A percentile compares a stretch with the other conserved stretches of the same genome.
These are phyloP conservation scores for Crotalus viridis DNA, from an alignment of 2,113 vertebrate species.

Conservation along the genomic window DNA sequence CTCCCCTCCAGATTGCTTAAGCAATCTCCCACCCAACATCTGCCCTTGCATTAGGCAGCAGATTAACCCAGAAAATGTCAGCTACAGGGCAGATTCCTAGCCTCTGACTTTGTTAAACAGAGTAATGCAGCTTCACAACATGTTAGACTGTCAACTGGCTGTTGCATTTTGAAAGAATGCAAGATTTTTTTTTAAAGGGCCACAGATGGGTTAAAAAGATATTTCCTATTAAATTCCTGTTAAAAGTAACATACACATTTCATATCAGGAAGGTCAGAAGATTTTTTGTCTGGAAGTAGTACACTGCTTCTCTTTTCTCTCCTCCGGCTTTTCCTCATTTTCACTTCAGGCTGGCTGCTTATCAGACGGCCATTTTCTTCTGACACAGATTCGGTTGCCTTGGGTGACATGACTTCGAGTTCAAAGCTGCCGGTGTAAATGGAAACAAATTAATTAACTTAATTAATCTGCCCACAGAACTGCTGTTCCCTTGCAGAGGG, in stretches of 20 bases:
- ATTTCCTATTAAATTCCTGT: background rate
- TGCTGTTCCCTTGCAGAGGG: conserved; percentile 28
- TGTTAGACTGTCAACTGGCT: background rate
- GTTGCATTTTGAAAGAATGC: background rate
- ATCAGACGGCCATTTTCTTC: conserved; percentile 67
- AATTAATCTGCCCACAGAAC: conserved; percentile 36
- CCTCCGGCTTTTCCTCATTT: conserved; percentile 86
- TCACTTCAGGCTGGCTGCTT: conserved; percentile 84
- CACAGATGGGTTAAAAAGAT: background rate
- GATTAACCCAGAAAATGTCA: background rate
- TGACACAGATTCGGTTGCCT: conserved; percentile 73
- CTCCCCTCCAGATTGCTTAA: conserved; percentile 28
- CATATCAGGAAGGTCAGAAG: conserved; percentile 64
- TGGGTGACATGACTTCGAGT: conserved; percentile 65
- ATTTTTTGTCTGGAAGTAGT: conserved; percentile 87
- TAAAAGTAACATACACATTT: conserved; percentile 68
- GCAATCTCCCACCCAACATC: conserved; percentile 24
- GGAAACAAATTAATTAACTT: conserved; percentile 20
- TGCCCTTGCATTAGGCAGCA: conserved; percentile 2
- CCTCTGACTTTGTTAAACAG: background rate
- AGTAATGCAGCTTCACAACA: background rate
- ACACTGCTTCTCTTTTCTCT: conserved; percentile 92
- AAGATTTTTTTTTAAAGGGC: background rate
- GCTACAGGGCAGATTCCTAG: background rate
- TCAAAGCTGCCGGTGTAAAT: conserved; percentile 64